phyloP scores from a whole-genome alignment of 2,797 vertebrate genomes.

The Gadopsis marmoratus region DNA sequence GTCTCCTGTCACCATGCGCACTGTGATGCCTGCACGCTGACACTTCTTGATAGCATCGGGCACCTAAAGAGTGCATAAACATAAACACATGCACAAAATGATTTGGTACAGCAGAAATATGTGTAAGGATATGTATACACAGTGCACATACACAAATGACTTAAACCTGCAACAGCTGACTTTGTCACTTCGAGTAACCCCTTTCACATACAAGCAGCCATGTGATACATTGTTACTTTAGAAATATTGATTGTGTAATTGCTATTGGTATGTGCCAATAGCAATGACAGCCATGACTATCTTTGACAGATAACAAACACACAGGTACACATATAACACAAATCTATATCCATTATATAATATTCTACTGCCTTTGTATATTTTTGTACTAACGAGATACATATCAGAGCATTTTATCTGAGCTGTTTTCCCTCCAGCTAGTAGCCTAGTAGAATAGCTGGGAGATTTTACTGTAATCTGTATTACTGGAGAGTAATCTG shows the following conservation, averaged over 20 bases:
- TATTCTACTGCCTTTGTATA: background rate
- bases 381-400: background rate
- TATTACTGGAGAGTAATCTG: slow-evolving; percentile 42
- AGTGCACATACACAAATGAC: background rate
- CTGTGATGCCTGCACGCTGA: slow-evolving; percentile 97
- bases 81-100: slow-evolving; percentile 7
- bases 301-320: slow-evolving; percentile 14
- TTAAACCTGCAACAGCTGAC: background rate
- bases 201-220: background rate
- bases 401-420: slow-evolving; percentile 15
- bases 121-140: background rate
- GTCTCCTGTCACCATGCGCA: slow-evolving; percentile 99
- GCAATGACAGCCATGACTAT: background rate
- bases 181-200: background rate
- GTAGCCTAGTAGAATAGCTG: slow-evolving; percentile 16
- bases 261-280: background rate
- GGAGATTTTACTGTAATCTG: slow-evolving; percentile 34
- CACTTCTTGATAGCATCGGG: slow-evolving; percentile 97
- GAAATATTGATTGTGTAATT: background rate
- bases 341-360: background rate
- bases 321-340: background rate
- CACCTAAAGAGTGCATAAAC: slow-evolving; percentile 83
- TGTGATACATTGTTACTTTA: background rate
- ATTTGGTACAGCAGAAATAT: slow-evolving; percentile 5
- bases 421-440: slow-evolving; percentile 2